These are phyloP conservation scores for Antheraea mylitta DNA, from an alignment of 1,140 invertebrate species.

Conservation along the genomic window DNA sequence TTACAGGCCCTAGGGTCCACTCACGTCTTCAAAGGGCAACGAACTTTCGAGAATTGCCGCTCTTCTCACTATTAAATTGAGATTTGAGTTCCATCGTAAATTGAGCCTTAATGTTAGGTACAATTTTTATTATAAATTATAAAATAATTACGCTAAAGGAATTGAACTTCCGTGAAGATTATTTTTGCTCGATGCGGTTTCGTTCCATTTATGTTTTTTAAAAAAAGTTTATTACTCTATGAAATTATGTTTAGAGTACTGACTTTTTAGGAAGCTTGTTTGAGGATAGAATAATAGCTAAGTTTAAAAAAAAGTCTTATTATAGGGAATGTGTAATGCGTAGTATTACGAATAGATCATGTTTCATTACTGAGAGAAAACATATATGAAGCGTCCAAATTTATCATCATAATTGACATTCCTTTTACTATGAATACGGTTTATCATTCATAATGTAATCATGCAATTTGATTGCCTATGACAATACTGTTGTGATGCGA, in stretches of 20 bases:
- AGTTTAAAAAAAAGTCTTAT: too few species aligned
- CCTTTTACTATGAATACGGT: neutral
- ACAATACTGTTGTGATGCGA: neutral
- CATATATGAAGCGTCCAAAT: neutral
- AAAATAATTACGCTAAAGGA: neutral
- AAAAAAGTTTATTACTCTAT: neutral
- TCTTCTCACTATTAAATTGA: neutral
- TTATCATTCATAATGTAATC: neutral
- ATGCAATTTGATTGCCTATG: neutral
- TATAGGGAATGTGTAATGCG: too few species aligned
- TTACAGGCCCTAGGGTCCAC: conserved; percentile 2
- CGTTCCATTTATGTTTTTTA: neutral
- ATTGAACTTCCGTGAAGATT: neutral
- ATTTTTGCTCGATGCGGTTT: neutral
- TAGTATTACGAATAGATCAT: too few species aligned
- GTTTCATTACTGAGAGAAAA: neutral
- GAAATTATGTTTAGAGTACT: too few species aligned
- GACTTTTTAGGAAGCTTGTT: neutral
- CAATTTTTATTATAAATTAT: neutral
- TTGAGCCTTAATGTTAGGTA: neutral
- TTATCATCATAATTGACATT: neutral
- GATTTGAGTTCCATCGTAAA: neutral
- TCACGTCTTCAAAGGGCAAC: neutral
- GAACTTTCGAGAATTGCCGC: neutral
- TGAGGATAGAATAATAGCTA: too few species aligned